Conservation (phyloP, 1,140 invertebrate genomes). For the Maconellicoccus hirsutus region DNA sequence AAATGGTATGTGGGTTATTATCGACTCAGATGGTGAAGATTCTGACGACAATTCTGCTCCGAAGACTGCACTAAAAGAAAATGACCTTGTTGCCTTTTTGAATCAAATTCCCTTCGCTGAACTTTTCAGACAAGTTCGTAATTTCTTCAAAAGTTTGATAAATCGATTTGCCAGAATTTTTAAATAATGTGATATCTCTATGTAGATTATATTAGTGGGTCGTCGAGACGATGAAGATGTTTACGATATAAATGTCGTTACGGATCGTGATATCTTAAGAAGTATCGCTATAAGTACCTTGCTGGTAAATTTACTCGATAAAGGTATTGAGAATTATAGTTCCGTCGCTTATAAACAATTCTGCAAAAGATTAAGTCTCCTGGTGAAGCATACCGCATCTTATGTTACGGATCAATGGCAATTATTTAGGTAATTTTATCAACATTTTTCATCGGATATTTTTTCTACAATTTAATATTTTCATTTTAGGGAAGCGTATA, state of each 20-base stretch:
- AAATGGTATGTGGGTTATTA: slow-evolving; percentile 34
- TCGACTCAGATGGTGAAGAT: slow-evolving; percentile 65
- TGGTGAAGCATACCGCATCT: slow-evolving; percentile 58
- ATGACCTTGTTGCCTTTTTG: slow-evolving; percentile 59
- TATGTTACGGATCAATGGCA: slow-evolving; percentile 64
- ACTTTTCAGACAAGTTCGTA: slow-evolving; percentile 43
- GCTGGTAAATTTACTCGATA: slow-evolving; percentile 49
- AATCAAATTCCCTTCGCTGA: slow-evolving; percentile 61
- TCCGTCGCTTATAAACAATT: slow-evolving; percentile 50
- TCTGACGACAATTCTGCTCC: slow-evolving; percentile 36
- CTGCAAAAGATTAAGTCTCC: slow-evolving; percentile 52
- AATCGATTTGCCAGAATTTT: neutral
- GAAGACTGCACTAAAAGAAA: slow-evolving; percentile 48
- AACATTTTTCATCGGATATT: neutral
- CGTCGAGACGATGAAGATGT: slow-evolving; percentile 33
- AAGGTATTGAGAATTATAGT: slow-evolving; percentile 54
- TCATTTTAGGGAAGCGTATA: slow-evolving; percentile 22
- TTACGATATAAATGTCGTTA: slow-evolving; percentile 44
- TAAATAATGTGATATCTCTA: neutral
- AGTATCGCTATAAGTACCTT: slow-evolving; percentile 57
- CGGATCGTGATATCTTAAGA: slow-evolving; percentile 49
- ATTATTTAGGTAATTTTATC: slow-evolving; percentile 37
- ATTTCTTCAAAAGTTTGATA: neutral
- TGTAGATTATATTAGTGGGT: neutral
- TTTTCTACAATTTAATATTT: neutral